Base-by-base conservation (phyloP, 2,113 vertebrate genomes). In the Pseudorasbora parva region DNA sequence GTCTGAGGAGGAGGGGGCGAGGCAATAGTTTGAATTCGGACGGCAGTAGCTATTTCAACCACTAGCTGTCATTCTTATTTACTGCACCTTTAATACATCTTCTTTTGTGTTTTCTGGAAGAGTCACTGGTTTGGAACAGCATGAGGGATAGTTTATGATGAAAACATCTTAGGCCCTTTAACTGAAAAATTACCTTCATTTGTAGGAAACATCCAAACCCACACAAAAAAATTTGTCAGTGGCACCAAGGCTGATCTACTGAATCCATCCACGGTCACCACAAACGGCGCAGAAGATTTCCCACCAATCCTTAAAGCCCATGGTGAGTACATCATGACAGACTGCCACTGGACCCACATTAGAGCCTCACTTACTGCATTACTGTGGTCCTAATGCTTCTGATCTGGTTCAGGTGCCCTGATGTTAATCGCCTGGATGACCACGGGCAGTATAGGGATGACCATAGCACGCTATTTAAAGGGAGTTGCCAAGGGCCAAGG, bases 401-500 rank as follows among this genome's bases (percentile, higher is more conserved):
- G 15, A 51, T 88, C 0, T 84, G 2, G 84, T 86, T 25, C 88
- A 96, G 95, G 94, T 37, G 85, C 93, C 1, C 86, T 96, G 68
- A 95, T 95, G 95, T 82, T 96, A 73, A 92, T 92, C 2, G 88
- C 94, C 47, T 95, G 95, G 95, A 96, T 95, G 95, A 93, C 91
- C 19, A 90, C 87, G 0, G 94, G 93, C 17, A 89, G 91, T 23
- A 25, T 94, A n/a, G 95, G 95, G 5, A 95, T 96, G 93, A 75
- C 95, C 33, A 91, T 92, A 3, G 94, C 95, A 15, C 89, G 92
- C 10, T 95, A 92, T 88, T 79, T 93, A 57, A 95, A 92, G 82
- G 77, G 17, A 7, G 11, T 81, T 5, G 85, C 85, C 15, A 84
- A 82, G 15, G 87, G 84, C 66, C 78, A 43, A 8, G 66, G 47